Conservation (phyloP, 2,797 vertebrate species). For the Spondyliosoma cantharus region DNA sequence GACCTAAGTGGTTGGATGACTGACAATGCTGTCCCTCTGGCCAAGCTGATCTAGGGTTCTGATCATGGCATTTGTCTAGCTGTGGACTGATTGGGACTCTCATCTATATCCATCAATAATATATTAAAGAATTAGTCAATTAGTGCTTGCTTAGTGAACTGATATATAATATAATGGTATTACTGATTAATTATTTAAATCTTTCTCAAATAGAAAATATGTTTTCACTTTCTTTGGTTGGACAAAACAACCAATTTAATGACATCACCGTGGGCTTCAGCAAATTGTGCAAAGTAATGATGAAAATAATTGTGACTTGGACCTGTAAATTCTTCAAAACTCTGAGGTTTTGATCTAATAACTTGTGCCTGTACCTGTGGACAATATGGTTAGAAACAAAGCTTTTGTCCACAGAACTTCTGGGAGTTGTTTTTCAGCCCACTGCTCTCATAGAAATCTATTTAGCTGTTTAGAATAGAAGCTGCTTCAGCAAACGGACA, state of each 20-base stretch:
- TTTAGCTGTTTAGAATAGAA: neutral
- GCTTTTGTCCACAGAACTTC: neutral
- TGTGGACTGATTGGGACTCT: no score
- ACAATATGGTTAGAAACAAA: neutral
- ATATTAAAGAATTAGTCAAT: neutral
- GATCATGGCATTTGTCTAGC: no score
- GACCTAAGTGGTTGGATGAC: neutral
- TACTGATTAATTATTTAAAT: neutral
- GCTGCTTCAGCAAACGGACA: neutral
- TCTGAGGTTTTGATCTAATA: neutral
- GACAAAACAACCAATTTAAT: neutral
- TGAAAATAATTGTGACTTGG: neutral
- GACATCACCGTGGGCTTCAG: neutral
- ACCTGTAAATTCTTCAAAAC: no score
- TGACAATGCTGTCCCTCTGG: no score
- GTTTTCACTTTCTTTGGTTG: neutral
- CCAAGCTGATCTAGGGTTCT: no score
- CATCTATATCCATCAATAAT: no score
- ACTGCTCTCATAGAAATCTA: neutral
- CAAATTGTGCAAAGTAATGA: neutral
- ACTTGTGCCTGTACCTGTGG: no score
- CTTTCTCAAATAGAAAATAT: no score
- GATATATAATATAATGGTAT: no score
- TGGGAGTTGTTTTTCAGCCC: neutral
- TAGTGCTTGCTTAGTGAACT: neutral